Evolutionary conservation across 2,113 vertebrate species (phyloP).

Genomic region (Sporophila hypoxantha): DNA sequence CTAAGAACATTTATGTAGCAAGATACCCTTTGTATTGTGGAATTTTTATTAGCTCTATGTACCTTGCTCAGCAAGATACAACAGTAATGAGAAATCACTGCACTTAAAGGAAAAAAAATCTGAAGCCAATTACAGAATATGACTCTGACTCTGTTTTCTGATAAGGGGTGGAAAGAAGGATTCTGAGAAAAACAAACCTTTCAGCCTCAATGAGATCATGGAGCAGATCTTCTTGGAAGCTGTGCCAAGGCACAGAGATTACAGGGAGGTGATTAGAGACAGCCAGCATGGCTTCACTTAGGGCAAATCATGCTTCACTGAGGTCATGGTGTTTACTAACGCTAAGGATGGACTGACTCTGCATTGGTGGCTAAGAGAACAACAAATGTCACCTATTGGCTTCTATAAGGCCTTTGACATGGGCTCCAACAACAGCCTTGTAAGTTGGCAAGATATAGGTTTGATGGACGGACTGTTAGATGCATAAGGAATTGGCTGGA

Average conservation of each 20-base stretch:
- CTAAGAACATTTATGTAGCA: background rate
- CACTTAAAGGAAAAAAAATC: background rate
- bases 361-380: background rate
- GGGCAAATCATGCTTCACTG: background rate
- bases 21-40: background rate
- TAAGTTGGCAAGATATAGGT: background rate
- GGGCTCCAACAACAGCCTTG: background rate
- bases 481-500: background rate
- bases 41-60: background rate
- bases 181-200: background rate
- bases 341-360: background rate
- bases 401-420: background rate
- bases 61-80: background rate
- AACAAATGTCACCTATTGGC: background rate
- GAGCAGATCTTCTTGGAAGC: background rate
- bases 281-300: background rate
- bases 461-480: background rate
- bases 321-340: accelerated
- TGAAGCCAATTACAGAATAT: background rate
- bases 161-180: background rate
- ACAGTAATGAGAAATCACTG: background rate
- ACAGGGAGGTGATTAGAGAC: background rate
- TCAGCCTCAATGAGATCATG: background rate
- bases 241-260: background rate
- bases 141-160: background rate